phyloP scores from a whole-genome alignment of 1,140 invertebrate species.

The Drosophila pandora region DNA sequence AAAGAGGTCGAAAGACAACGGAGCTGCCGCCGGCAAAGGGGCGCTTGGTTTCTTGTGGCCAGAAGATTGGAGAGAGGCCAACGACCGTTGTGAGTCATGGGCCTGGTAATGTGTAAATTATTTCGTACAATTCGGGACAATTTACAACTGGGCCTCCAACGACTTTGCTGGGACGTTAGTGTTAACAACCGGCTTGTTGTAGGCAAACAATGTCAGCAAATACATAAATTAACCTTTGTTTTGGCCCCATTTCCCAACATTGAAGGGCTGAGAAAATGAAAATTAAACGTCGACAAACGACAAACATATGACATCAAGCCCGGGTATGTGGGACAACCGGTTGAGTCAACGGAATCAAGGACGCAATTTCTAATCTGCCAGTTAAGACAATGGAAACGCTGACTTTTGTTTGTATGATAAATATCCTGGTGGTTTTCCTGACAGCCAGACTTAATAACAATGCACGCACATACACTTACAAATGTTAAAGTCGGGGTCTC shows the following conservation, averaged over 20 bases:
- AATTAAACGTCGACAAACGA: constrained; percentile 68
- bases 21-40: constrained; percentile 28
- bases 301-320: constrained; percentile 41
- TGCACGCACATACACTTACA: constrained; percentile 5
- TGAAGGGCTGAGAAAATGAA: constrained; percentile 32
- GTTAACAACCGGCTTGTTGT: constrained; percentile 55
- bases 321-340: not conserved
- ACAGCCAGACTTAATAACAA: constrained; percentile 28
- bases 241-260: constrained; percentile 5
- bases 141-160: constrained; percentile 65
- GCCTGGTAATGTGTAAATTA: constrained; percentile 79
- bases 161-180: constrained; percentile 47
- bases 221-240: constrained; percentile 79
- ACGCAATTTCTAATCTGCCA: constrained; percentile 53
- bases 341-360: constrained; percentile 30
- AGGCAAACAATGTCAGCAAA: constrained; percentile 61
- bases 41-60: not conserved
- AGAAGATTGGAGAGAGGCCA: constrained; percentile 3
- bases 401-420: constrained; percentile 33
- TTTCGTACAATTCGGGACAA: constrained; percentile 78
- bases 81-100: constrained; percentile 69
- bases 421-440: constrained; percentile 8
- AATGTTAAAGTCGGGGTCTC: constrained; percentile 6
- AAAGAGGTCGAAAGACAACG: constrained; percentile 27
- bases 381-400: constrained; percentile 21